Evolutionary conservation across 2,113 vertebrate species (phyloP).

Genomic region (Labeo rohita): DNA sequence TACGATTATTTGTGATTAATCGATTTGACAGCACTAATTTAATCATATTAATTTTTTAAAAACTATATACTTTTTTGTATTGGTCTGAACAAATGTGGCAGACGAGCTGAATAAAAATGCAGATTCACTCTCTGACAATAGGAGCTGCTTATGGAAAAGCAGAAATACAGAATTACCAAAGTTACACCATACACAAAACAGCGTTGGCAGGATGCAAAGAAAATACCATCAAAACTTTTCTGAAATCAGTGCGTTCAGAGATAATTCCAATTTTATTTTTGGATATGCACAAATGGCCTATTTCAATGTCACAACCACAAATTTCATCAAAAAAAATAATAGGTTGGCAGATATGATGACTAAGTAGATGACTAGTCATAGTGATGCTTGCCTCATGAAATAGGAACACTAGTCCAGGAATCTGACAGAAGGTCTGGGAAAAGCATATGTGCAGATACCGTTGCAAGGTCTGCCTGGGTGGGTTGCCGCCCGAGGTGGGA

Average conservation of each 20-base stretch:
- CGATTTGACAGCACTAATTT: no score
- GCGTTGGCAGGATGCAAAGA: neutral
- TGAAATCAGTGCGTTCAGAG: neutral
- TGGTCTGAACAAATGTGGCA: neutral
- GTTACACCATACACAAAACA: neutral
- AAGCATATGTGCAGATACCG: conserved; percentile 14
- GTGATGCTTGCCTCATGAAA: neutral
- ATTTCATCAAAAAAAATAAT: neutral
- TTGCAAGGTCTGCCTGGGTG: conserved; percentile 16
- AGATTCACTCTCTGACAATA: neutral
- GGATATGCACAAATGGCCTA: neutral
- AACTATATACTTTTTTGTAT: neutral
- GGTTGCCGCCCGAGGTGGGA: conserved; percentile 20
- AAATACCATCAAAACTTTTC: neutral
- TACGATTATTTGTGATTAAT: no score
- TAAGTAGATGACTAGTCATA: neutral
- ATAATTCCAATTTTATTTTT: neutral
- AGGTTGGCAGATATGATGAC: no score
- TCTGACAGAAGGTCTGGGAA: neutral
- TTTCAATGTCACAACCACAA: neutral
- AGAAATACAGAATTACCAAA: neutral
- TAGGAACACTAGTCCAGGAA: conserved; percentile 17
- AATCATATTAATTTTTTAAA: neutral
- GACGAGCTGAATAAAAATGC: neutral
- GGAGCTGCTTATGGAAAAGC: neutral